These are phyloP conservation scores for Atrichornis clamosus DNA, from an alignment of 2,113 vertebrate species.

Conservation along the genomic window DNA sequence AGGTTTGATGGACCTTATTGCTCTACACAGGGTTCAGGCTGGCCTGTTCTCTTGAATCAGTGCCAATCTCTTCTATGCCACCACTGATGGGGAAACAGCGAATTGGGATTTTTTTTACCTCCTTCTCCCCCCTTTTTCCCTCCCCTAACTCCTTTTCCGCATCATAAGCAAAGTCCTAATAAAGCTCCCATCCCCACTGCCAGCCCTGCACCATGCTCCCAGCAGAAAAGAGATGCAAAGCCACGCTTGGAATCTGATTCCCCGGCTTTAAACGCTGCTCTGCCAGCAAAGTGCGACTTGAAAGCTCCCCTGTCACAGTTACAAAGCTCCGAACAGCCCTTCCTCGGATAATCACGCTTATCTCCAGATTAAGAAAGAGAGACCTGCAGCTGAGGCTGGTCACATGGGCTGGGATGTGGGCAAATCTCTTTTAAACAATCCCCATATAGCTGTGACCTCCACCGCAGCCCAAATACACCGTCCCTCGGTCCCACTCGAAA, in stretches of 20 bases:
- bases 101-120: not conserved
- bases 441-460: slow-evolving; percentile 66
- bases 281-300: slow-evolving; percentile 79
- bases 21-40: not conserved
- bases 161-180: slow-evolving; percentile 72
- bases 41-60: not conserved
- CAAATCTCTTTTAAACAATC: slow-evolving; percentile 73
- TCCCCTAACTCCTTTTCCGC: slow-evolving; percentile 54
- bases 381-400: slow-evolving; percentile 84
- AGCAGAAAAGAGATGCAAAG: slow-evolving; percentile 72
- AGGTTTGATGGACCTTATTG: not conserved
- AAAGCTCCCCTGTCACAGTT: slow-evolving; percentile 86
- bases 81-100: accelerated
- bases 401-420: slow-evolving; percentile 69
- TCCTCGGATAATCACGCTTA: slow-evolving; percentile 86
- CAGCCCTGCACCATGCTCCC: slow-evolving; percentile 41
- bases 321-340: slow-evolving; percentile 87
- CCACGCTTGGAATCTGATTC: slow-evolving; percentile 77
- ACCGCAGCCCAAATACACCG: slow-evolving; percentile 42
- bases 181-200: slow-evolving; percentile 51
- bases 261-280: slow-evolving; percentile 77
- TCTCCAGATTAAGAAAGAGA: slow-evolving; percentile 89
- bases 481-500: slow-evolving; percentile 20
- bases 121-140: not conserved
- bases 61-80: not conserved